Base-by-base conservation (phyloP, 2,113 vertebrate species). In the Nycticryphes semicollaris region DNA sequence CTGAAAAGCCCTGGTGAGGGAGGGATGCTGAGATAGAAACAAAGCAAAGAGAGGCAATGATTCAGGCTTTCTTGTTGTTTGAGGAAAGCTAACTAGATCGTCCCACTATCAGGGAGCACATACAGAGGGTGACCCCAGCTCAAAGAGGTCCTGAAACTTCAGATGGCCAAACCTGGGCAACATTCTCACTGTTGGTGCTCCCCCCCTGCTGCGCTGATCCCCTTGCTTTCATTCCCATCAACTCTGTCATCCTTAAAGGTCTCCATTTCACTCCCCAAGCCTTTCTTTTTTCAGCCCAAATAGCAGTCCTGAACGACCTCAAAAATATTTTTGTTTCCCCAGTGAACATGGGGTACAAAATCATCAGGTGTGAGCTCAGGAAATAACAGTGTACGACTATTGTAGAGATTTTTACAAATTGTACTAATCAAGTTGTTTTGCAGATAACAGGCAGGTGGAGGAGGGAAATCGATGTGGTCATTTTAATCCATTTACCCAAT, bases 351-450 rank as follows among this genome's bases (percentile, higher is more conserved):
- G 19, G 63, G 41, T 19, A 2, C 25, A 47, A 89, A 85, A 12
- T 1, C 45, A 28, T 56, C 54, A 33, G n/a, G 53, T 87, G 90
- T 3, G 5, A 0, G 3, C 84, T 72, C 84, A 94, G 96, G 92
- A 97, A 95, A 95, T 45, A 95, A 95, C 96, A 95, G 68, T 2
- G n/a, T 45, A 37, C 87, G 75, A 60, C 47, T 60, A 91, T 88
- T 96, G 94, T 91, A 12, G 86, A 22, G 54, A 19, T 56, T 70
- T n/a, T 72, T 35, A 87, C 89, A 74, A 43, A 68, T 60, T 81
- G 81, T 48, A 4, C 87, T 14, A 28, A 64, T 62, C 0, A 45
- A 47, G 74, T 68, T 73, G 85, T 94, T 90, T 94, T 86, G 43
- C 56, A 79, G 69, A 5, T 23, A 27, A 13, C 37, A 48, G 24